Evolutionary conservation across 1,140 invertebrate genomes (phyloP).

Genomic region (Procambarus clarkii): DNA sequence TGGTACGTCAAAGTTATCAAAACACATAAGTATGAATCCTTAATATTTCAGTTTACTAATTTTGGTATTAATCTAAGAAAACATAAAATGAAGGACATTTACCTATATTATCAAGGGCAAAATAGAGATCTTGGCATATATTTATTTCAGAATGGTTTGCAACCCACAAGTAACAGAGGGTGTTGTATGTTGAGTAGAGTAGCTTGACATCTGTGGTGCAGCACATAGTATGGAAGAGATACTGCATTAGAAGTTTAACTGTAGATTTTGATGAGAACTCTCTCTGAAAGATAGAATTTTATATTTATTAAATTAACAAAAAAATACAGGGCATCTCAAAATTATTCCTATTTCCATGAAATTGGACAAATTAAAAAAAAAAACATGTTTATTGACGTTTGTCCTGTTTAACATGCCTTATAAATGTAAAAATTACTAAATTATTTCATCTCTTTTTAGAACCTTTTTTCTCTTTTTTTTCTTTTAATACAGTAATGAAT

Average conservation of each 20-base stretch:
- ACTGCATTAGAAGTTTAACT: conserved; percentile 1
- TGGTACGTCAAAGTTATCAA: not conserved
- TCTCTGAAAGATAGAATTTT: conserved; percentile 20
- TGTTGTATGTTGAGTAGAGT: conserved; percentile 2
- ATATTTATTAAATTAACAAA: not conserved
- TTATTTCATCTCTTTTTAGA: too few species aligned
- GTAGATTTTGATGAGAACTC: not conserved
- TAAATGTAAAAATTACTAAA: too few species aligned
- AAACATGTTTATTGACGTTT: too few species aligned
- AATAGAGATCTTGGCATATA: not conserved
- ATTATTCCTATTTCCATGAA: too few species aligned
- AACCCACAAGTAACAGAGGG: not conserved
- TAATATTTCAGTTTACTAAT: too few species aligned
- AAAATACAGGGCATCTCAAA: too few species aligned
- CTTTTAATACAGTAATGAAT: too few species aligned
- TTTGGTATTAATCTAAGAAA: not conserved
- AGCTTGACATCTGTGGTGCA: conserved; percentile 2
- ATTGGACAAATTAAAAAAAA: too few species aligned
- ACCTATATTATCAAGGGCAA: conserved; percentile 28
- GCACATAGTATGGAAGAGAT: conserved; percentile 29
- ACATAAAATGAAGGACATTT: not conserved
- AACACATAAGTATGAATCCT: not conserved
- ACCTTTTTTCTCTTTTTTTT: too few species aligned
- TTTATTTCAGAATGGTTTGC: not conserved
- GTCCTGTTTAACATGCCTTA: too few species aligned